phyloP scores from a whole-genome alignment of 1,140 invertebrate genomes.

The Phymastichus coffea region DNA sequence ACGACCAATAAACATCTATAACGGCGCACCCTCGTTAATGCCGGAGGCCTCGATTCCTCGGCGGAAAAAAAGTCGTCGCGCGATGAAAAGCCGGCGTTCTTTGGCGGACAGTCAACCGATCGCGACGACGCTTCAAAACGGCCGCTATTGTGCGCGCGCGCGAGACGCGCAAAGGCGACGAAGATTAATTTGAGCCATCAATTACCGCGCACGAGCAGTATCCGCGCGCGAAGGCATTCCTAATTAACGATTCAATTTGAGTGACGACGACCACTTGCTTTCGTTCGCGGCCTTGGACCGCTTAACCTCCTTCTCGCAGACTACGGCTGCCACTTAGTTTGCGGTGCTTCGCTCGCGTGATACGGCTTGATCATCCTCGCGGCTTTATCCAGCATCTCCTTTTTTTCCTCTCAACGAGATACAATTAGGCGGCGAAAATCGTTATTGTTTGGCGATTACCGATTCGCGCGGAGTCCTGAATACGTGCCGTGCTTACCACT shows the following conservation, averaged over 20 bases:
- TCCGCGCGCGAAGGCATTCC: background rate
- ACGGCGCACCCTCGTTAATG: background rate
- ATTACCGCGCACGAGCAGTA: background rate
- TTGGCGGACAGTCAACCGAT: conserved; percentile 6
- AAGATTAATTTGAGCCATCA: conserved; percentile 9
- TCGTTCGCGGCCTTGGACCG: too few relatives aligned
- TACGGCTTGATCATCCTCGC: too few relatives aligned
- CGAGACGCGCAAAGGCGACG: background rate
- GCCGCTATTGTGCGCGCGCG: background rate
- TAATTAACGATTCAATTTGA: conserved; percentile 23
- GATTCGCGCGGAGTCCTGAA: too few relatives aligned
- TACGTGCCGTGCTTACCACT: too few relatives aligned
- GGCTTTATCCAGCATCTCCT: too few relatives aligned
- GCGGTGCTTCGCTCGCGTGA: too few relatives aligned
- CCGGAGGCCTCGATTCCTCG: background rate
- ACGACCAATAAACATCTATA: background rate
- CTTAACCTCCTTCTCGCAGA: too few relatives aligned
- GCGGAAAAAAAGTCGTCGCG: background rate
- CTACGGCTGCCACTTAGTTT: too few relatives aligned
- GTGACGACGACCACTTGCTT: too few relatives aligned
- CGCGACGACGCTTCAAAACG: conserved; percentile 11
- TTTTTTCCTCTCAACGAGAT: too few relatives aligned
- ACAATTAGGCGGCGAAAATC: too few relatives aligned
- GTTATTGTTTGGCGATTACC: too few relatives aligned
- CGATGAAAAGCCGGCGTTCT: conserved; percentile 21